Evolutionary conservation across 2,113 vertebrate species (phyloP), one percentile per base, ranked within the genome.

Genomic region (Rhombomys opimus): DNA sequence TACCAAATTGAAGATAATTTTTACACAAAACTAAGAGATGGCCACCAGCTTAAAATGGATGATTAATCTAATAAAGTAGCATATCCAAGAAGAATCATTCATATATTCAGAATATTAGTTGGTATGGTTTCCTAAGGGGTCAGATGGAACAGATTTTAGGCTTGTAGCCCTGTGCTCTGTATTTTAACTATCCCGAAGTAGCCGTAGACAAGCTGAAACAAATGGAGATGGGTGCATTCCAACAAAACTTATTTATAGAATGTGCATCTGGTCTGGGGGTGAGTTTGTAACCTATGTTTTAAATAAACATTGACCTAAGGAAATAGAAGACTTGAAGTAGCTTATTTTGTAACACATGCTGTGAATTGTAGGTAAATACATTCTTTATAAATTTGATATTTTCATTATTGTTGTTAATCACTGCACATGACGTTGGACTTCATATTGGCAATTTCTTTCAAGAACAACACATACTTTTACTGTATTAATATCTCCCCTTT

Each of bases 181-280:
- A 41, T 77, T 57, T 38, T 50, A 87, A 57, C 35, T 82, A 54
- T 35, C 54, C 52, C 4, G 38, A 82, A 87, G 46, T 2, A 93
- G 72, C 32, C 25, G 52, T 0, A 87, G 80, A 59, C 2, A 35
- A 86, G 76, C 59, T 46, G 59, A 87, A 89, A 93, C 17, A 96
- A 82, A 81, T 0, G 35, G 59, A 10, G 7, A 63, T 3, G 10
- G 57, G 41, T 76, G 35, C 63, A 17, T 82, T 87, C 18, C 50
- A 93, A 73, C 52, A 86, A 89, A 80, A 81, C 50, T 76, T 85
- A 75, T 94, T 82, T 77, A 82, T 9, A 93, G 90, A 89, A 72
- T 11, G 93, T 82, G 32, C 8, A 61, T 38, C 46, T 61, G 38
- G 7, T 81, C 46, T 67, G 46, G 89, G 8, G n/a, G 72, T 46